Evolutionary conservation across 1,140 invertebrate species (phyloP), one percentile per base, ranked within the genome.

Genomic region (Yoshiicerus persimilis): DNA sequence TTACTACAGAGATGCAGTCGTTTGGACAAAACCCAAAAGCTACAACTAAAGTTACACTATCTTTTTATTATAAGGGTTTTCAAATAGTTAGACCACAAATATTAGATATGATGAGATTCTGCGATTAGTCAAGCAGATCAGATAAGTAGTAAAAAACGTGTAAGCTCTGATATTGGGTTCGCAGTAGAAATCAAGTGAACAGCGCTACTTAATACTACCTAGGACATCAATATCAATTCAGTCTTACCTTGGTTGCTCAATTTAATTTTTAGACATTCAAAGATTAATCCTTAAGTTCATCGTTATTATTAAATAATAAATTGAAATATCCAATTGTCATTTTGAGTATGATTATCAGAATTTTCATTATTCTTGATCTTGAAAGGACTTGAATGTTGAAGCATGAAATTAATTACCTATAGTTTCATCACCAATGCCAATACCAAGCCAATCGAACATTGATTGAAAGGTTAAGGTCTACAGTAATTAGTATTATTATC

Each of bases 181-280:
- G 41, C 16, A 47, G 8, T 47, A 8, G 13, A 20, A 11, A 8
- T 9, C 16, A 2, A 41, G 16, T 41, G 16, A 11, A 10, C 9
- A 20, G 8, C 13, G 5, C 64, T 27, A 66, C 64, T 70, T 25
- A 30, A n/a, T n/a, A n/a, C n/a, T n/a, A n/a, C n/a, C n/a, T n/a
- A n/a, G n/a, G n/a, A n/a, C n/a, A n/a, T n/a, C n/a, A 3, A 70
- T n/a, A 30, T n/a, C 47, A 56, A 56, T 70, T 25, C 23, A 70
- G 32, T 80, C 75, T 80, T 80, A 80, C 75, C 34, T 80, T 80
- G 75, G 75, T 80, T 80, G 75, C 75, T 80, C 75, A 80, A 80
- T 80, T 9, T 80, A 36, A 80, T 80, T 80, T 80, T 34, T 80
- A 36, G 47, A n/a, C 13, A 56, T 56, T 56, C 20, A 56, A 56